A percentile compares a stretch with the other conserved stretches of the same genome.
phyloP scores from a whole-genome alignment of 1,140 invertebrate species.

The Artemia franciscana region DNA sequence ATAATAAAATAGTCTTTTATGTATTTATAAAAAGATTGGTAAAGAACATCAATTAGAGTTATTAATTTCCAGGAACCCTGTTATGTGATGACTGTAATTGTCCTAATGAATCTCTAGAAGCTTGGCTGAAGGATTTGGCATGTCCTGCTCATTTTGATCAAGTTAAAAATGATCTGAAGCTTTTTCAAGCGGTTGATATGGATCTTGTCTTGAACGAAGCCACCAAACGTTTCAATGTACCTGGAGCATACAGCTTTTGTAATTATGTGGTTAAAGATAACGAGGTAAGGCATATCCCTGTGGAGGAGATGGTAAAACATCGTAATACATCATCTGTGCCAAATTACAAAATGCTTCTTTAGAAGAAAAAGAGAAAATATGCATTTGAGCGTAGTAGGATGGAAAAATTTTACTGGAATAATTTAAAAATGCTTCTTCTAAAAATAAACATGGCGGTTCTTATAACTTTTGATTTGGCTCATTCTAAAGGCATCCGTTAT shows the following conservation, averaged over 20 bases:
- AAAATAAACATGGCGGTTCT: no score
- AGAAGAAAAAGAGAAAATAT: no score
- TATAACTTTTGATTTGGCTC: no score
- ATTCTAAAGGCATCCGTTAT: no score
- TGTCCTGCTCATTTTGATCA: constrained; percentile 40
- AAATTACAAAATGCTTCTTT: no score
- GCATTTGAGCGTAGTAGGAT: no score
- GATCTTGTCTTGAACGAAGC: constrained; percentile 35
- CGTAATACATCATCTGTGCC: no score
- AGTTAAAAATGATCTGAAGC: constrained; percentile 45
- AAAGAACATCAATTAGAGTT: constrained; percentile 4
- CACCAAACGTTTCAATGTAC: constrained; percentile 35
- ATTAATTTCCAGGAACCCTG: constrained; percentile 31
- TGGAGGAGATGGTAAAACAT: no score
- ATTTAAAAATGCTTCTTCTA: no score
- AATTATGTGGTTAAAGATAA: constrained; percentile 72
- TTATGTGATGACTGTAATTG: constrained; percentile 68
- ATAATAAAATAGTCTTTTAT: no score
- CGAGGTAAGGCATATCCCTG: constrained; percentile 30
- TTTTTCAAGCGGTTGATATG: constrained; percentile 48
- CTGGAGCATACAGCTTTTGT: constrained; percentile 58
- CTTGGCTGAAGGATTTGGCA: constrained; percentile 39
- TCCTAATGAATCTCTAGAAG: constrained; percentile 32
- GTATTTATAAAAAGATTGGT: no score
- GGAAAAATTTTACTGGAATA: no score